Evolutionary conservation across 2,797 vertebrate genomes (phyloP).

Genomic region (Ptychadena robeensis): DNA sequence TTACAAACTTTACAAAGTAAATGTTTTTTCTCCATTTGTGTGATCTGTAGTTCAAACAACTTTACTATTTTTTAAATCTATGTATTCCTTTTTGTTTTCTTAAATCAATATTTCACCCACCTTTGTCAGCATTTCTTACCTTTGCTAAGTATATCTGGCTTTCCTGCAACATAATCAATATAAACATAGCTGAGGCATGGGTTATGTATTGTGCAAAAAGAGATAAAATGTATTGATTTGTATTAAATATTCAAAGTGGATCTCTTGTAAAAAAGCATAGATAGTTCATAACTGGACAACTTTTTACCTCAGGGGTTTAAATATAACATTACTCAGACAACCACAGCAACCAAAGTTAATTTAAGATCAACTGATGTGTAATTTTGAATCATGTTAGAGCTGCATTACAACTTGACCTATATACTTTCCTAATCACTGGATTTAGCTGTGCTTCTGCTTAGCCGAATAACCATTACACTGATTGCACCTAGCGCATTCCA

Average conservation of each 20-base stretch:
- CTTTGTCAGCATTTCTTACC: conserved; percentile 59
- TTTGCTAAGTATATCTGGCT: conserved; percentile 54
- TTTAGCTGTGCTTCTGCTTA: conserved; percentile 28
- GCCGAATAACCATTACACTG: conserved; percentile 55
- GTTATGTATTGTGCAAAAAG: conserved; percentile 55
- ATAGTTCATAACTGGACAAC: conserved; percentile 41
- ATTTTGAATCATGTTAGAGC: conserved; percentile 31
- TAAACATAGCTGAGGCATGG: conserved; percentile 53
- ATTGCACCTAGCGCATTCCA: conserved; percentile 46
- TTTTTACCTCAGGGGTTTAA: conserved; percentile 25
- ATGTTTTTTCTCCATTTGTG: neutral
- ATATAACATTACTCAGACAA: conserved; percentile 13
- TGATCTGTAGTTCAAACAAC: neutral
- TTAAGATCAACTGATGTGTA: conserved; percentile 28
- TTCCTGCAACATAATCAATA: conserved; percentile 59
- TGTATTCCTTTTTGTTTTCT: conserved; percentile 31
- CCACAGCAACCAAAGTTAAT: conserved; percentile 25
- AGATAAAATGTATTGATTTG: conserved; percentile 52
- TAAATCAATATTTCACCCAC: conserved; percentile 54
- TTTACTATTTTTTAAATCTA: conserved; percentile 25
- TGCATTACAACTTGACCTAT: conserved; percentile 41
- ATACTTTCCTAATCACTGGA: conserved; percentile 41
- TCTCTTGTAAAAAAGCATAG: conserved; percentile 29
- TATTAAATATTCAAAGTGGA: conserved; percentile 55
- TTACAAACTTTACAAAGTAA: neutral